Evolutionary conservation across 1,140 invertebrate genomes (phyloP), one percentile per base, ranked within the genome.

Genomic region (Brachionus sp.): DNA sequence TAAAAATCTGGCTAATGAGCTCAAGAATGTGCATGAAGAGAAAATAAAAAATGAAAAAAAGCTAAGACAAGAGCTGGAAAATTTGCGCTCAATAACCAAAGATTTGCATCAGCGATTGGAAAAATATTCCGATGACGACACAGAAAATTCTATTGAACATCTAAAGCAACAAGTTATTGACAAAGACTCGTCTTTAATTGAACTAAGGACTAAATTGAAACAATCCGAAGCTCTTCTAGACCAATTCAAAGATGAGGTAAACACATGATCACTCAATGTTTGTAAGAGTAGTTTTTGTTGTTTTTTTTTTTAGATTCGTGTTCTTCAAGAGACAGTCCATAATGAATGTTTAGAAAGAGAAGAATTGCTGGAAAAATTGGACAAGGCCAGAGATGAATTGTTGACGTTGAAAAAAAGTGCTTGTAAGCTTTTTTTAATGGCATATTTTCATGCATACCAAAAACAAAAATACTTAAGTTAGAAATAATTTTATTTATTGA

Each of bases 261-360:
- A 12, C 29, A 29, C 29, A 29, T 29, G 29, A 29, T 29, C 3
- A 29, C 1, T 16, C 64, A 68, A 25, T 68, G n/a, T 12, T 5
- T 4, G 19, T 13, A 12, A 3, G 5, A 4, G 4, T 37, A n/a
- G n/a, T 68, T 68, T 16, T 35, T n/a, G 12, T 68, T 29, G 12
- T 29, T 37, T 13, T 35, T 68, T 13, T 4, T 16, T 50, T 50
- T 50, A 87, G 86, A 84, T 86, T 33, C 42, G 84, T 39, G 86
- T 87, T 84, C 84, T 89, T 25, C 87, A 89, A 84, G 86, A 88
- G 16, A 87, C 87, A 10, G 88, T 89, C 10, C 84, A 85, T 25
- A 86, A 85, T 35, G 88, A 89, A 85, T 88, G 87, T 85, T 86
- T 88, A 77, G 88, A 89, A 84, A 84, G 88, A 46, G 87, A 87